Base-by-base conservation (phyloP, 1,140 invertebrate genomes). In the Anagrus nilaparvatae region DNA sequence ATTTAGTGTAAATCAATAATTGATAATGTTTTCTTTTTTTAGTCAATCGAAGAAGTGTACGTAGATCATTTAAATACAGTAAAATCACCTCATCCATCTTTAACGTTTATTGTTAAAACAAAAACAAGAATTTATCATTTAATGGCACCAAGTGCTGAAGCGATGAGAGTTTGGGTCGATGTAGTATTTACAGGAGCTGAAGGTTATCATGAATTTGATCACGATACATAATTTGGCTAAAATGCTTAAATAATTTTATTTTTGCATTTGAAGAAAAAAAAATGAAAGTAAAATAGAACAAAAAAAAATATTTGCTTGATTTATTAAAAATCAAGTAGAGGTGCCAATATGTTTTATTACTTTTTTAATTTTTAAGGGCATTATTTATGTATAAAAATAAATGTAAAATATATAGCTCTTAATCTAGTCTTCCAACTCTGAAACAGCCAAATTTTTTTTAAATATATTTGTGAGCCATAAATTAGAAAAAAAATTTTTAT, bases 31-130 rank as follows among this genome's bases (percentile, higher is more conserved):
- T 54, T 54, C 44, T 43, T 46, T 57, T 60, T 64, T 12, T 60
- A 97, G 87, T 85, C 89, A 9, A 97, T 98, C 48, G 88, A 94
- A 70, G 92, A 97, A 69, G 93, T 97, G 19, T 97, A 96, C 63
- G 79, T 96, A 45, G 94, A 97, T 62, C 92, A 97, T 65, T 78
- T 90, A 59, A 84, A 94, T 67, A 79, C 79, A n/a, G 81, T 90
- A 0, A 89, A 90, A 65, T 93, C 88, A 43, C 88, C 90, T 5
- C 88, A 84, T 49, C 86, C 88, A 8, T 82, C 87, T 46, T 73
- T 90, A 35, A 95, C 93, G 1, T 97, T 97, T 59, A 91, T 94
- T 56, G 87, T 97, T n/a, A 97, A 97, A 67, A 96, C 93, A 0
- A 78, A 81, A 46, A 86, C 91, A 44, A 74, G 92, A 33, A 75